Evolutionary conservation across 2,113 vertebrate genomes (phyloP), one percentile per base, ranked within the genome.

Genomic region (Barnardius zonarius): DNA sequence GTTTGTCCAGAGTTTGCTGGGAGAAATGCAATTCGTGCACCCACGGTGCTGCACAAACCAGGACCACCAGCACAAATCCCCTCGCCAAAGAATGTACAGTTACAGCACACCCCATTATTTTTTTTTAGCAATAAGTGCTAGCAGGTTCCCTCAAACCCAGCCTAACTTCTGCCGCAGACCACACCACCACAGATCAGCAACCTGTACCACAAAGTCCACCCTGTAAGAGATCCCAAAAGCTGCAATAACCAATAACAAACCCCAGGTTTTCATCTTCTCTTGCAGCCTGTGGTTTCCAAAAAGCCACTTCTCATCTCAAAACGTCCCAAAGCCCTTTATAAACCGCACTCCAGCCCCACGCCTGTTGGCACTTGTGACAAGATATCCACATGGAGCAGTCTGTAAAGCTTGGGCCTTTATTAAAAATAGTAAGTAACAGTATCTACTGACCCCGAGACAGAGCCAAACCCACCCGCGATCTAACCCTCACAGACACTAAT

Each of bases 311-410:
- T 89, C 23, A 18, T 5, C 64, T 74, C 64, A 63, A 63, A 77
- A 80, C 1, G 1, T 19, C 72, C 62, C 7, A 0, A 51, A 79
- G 23, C 37, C 28, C 30, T 67, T 17, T 16, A 39, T 35, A 46
- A 91, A 48, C 61, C 4, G 0, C 44, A 15, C 62, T 68, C 55
- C 18, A 0, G 37, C 31, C 35, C 66, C 1, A 0, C 2, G 4
- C 31, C 81, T 5, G 2, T 3, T 1, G 1, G 54, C 23, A 6
- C 67, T 48, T 2, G 14, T 11, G 87, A 62, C 6, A 41, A 73
- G 33, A 43, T 28, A 70, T 2, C 54, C 0, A 4, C 43, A 39
- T 0, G 1, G 66, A 82, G 62, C 2, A 0, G 22, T 17, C 13
- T 7, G 35, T 17, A 15, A 69, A 88, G 61, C 70, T 37, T 7